phyloP scores from a whole-genome alignment of 2,113 vertebrate species.

The Lagenorhynchus albirostris region DNA sequence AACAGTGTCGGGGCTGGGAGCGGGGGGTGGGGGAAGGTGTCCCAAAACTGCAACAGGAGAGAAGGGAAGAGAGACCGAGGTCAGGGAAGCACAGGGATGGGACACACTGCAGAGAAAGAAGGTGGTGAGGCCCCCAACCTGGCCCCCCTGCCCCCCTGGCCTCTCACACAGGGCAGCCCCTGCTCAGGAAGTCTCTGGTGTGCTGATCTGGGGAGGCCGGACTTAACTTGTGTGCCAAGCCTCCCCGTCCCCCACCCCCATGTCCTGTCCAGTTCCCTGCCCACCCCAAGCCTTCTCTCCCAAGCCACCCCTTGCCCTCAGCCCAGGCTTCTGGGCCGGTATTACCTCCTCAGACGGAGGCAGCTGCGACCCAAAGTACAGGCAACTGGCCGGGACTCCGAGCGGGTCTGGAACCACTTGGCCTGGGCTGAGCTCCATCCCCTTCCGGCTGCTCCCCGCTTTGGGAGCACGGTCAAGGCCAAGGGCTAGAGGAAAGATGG shows the following conservation, averaged over 20 bases:
- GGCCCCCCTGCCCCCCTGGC: neutral
- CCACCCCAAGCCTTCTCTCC: neutral
- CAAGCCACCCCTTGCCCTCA: neutral
- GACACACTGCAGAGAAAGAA: neutral
- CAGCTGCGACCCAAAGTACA: neutral
- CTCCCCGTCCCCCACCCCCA: neutral
- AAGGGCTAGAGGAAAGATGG: accelerated
- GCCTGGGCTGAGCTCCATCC: neutral
- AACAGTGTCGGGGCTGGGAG: neutral
- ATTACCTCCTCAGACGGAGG: neutral
- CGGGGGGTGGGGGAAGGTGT: neutral
- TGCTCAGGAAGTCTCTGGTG: conserved; percentile 39
- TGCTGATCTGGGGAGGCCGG: neutral
- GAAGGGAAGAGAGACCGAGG: neutral
- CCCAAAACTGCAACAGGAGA: neutral
- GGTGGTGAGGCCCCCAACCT: neutral
- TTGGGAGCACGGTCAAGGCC: neutral
- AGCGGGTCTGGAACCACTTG: neutral
- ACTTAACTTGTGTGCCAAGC: neutral
- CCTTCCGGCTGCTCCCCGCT: neutral
- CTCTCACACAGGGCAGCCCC: neutral
- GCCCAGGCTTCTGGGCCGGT: neutral
- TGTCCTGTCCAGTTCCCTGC: neutral
- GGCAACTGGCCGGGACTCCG: neutral
- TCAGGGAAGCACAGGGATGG: neutral